phyloP scores from a whole-genome alignment of 2,797 vertebrate genomes.

The Glyptemys insculpta region DNA sequence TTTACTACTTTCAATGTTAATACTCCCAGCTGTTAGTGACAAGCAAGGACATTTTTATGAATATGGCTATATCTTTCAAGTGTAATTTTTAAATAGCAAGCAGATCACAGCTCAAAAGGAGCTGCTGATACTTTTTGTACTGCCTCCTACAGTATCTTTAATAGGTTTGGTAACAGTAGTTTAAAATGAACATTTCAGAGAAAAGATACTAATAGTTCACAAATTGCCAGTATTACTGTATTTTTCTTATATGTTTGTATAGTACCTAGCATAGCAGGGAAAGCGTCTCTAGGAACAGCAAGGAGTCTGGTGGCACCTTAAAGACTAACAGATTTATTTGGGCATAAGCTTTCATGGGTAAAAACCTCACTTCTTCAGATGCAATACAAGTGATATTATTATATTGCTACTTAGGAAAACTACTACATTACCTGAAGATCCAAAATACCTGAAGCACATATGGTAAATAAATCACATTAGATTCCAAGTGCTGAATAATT shows the following conservation, averaged over 20 bases:
- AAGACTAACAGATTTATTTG: no score
- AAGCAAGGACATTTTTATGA: not conserved
- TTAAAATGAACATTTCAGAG: not conserved
- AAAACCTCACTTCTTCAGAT: no score
- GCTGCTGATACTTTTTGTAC: not conserved
- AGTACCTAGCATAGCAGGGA: not conserved
- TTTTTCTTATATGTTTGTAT: not conserved
- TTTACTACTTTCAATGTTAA: not conserved
- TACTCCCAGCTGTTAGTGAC: not conserved
- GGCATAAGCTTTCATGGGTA: no score
- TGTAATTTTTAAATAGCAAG: not conserved
- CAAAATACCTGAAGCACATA: not conserved
- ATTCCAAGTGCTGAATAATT: not conserved
- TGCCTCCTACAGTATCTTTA: not conserved
- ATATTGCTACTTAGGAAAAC: not conserved
- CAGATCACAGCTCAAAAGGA: not conserved
- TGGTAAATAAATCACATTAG: not conserved
- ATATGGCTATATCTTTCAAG: rapidly evolving
- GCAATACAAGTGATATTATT: not conserved
- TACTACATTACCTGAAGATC: not conserved
- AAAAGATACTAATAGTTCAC: not conserved
- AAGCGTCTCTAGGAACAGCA: not conserved
- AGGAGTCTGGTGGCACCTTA: no score
- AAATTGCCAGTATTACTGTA: not conserved
- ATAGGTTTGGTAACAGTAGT: not conserved